Percentiles rank a stretch among this genome's conserved stretches.
These are phyloP conservation scores for Drosophila birchii DNA, from an alignment of 2,888 invertebrate genomes.

Conservation along the genomic window DNA sequence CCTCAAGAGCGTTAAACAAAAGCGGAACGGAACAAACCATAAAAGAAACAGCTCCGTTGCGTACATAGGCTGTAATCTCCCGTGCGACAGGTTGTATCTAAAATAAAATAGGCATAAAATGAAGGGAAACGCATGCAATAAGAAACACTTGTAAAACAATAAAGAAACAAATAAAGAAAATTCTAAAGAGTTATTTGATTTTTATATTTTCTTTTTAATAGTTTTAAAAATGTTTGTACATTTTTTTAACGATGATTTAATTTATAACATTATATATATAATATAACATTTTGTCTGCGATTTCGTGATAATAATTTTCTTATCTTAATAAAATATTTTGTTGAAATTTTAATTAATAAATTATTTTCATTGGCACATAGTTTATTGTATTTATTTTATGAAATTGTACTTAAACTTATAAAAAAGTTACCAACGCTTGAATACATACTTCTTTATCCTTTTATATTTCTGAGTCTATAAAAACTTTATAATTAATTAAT, in stretches of 20 bases:
- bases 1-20: constrained; percentile 31
- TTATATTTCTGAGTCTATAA: neutral
- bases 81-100: constrained; percentile 56
- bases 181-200: neutral
- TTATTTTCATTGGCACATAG: neutral
- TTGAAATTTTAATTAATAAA: neutral
- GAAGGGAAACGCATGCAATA: constrained; percentile 34
- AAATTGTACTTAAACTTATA: neutral
- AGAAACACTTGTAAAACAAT: constrained; percentile 36
- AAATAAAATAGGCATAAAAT: constrained; percentile 48
- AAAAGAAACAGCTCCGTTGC: constrained; percentile 38
- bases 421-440: neutral
- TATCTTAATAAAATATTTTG: neutral
- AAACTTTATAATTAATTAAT: neutral
- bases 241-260: neutral
- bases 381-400: neutral
- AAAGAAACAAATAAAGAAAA: constrained; percentile 8
- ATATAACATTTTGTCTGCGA: too few species aligned
- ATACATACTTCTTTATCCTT: neutral
- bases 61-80: constrained; percentile 15
- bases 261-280: neutral
- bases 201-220: constrained; percentile 7
- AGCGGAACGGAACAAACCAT: constrained; percentile 50
- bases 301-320: too few species aligned
- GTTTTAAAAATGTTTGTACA: neutral